Conservation (phyloP, 2,888 invertebrate species). For the Myopa tessellatipennis region DNA sequence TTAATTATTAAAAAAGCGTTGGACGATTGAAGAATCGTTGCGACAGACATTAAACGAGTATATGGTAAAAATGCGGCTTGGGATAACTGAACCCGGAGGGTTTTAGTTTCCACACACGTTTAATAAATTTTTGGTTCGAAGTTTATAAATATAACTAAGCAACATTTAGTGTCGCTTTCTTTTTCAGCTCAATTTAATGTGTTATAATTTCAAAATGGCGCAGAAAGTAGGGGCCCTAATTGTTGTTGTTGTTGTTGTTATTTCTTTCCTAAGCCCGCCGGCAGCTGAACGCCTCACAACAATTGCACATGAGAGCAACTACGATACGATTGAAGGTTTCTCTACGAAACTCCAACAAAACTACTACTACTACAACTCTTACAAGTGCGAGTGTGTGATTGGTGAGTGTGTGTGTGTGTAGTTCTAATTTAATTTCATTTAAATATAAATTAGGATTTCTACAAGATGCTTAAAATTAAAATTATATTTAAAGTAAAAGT, state of each 20-base stretch:
- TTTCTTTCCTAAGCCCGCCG: too few relatives aligned
- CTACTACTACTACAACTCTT: too few relatives aligned
- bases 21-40: not conserved
- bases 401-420: constrained; percentile 5
- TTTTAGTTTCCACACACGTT: too few relatives aligned
- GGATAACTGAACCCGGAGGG: not conserved
- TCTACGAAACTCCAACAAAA: not conserved
- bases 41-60: not conserved
- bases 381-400: too few relatives aligned
- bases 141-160: not conserved
- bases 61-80: not conserved
- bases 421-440: not conserved
- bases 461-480: constrained; percentile 12
- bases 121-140: constrained; percentile 8
- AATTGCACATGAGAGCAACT: constrained; percentile 1
- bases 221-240: too few relatives aligned
- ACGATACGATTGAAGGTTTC: not conserved
- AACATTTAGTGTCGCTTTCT: not conserved
- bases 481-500: constrained; percentile 17
- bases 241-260: too few relatives aligned
- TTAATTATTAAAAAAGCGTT: not conserved
- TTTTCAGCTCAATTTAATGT: too few relatives aligned
- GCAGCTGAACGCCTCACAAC: not conserved
- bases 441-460: constrained; percentile 11
- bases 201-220: too few relatives aligned